Conservation (phyloP, 2,113 vertebrate species). For the Crocuta crocuta region DNA sequence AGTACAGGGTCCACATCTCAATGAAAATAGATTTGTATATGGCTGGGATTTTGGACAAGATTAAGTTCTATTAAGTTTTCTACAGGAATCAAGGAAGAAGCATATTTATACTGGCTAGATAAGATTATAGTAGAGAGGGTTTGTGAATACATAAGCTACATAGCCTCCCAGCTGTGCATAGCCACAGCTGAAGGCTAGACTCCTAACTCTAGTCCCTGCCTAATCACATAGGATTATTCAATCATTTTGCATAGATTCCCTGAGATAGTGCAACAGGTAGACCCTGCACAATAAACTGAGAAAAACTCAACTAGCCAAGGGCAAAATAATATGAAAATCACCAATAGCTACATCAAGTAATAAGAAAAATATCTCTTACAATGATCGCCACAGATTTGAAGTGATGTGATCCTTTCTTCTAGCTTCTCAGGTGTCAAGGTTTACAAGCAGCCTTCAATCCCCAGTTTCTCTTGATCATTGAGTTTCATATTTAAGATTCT, state of each 20-base stretch:
- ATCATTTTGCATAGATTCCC: not conserved
- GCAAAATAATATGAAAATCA: not conserved
- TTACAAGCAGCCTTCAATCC: constrained; percentile 54
- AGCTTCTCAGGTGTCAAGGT: not conserved
- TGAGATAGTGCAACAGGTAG: not conserved
- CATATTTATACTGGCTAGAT: not conserved
- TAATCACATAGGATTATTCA: not conserved
- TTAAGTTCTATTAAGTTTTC: not conserved
- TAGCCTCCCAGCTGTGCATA: accelerated
- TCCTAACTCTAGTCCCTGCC: not conserved
- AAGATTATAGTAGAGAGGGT: not conserved
- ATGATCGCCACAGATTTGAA: not conserved
- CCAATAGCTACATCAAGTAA: not conserved
- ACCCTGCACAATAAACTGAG: not conserved
- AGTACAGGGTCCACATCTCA: not conserved
- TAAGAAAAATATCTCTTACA: not conserved
- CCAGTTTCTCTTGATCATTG: constrained; percentile 69
- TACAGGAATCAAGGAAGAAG: not conserved
- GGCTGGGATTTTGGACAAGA: not conserved
- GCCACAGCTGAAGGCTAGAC: not conserved
- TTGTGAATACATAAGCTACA: not conserved
- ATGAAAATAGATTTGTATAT: not conserved
- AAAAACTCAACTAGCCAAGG: not conserved
- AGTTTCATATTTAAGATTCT: constrained; percentile 80
- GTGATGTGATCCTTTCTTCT: not conserved